A percentile compares a stretch with the other conserved stretches of the same genome.
phyloP scores from a whole-genome alignment of 2,888 invertebrate genomes.

The Rhagonycha lutea region DNA sequence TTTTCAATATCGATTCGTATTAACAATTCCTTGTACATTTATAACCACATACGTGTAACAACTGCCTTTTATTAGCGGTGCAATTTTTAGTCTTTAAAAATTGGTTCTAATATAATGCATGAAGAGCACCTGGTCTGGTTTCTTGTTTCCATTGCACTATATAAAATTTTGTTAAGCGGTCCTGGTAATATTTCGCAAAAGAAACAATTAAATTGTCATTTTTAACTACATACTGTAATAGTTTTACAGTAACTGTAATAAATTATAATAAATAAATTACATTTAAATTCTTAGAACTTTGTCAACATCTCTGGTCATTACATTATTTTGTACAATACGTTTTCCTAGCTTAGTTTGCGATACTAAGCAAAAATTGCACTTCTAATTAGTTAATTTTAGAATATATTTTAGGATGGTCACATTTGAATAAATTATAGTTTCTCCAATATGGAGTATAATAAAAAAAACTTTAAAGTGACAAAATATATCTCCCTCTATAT shows the following conservation, averaged over 20 bases:
- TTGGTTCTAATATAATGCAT: conserved; percentile 32
- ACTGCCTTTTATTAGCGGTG: conserved; percentile 35
- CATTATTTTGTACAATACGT: not conserved
- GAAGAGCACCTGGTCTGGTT: conserved; percentile 31
- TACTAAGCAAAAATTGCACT: too few species aligned
- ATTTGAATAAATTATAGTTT: too few species aligned
- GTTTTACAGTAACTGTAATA: not conserved
- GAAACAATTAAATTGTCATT: not conserved
- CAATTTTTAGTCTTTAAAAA: conserved; percentile 29
- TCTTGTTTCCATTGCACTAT: conserved; percentile 31
- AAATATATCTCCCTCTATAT: too few species aligned
- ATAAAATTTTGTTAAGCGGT: not conserved
- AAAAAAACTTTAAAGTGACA: too few species aligned
- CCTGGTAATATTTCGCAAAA: too few species aligned
- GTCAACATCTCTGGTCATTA: not conserved
- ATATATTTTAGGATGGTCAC: too few species aligned
- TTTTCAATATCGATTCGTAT: not conserved
- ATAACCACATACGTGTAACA: conserved; percentile 33
- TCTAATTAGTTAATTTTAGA: too few species aligned
- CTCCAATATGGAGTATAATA: too few species aligned
- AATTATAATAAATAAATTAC: not conserved
- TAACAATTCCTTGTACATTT: not conserved
- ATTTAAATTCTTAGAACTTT: not conserved
- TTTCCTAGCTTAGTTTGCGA: not conserved
- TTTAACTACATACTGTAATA: not conserved